Conservation (phyloP, 2,113 vertebrate species). For the Archilochus colubris region DNA sequence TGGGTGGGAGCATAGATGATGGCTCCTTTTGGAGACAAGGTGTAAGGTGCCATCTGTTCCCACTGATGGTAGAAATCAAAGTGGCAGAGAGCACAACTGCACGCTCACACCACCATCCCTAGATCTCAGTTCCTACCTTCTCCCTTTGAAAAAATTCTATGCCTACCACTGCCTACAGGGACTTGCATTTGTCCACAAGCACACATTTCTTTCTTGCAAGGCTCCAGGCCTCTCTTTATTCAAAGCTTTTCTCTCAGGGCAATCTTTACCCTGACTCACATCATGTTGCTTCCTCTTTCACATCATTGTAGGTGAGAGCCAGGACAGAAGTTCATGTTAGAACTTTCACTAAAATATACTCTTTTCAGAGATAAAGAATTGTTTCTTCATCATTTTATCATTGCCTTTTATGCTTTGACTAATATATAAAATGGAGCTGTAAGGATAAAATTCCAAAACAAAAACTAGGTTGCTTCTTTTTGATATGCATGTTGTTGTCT, state of each 20-base stretch:
- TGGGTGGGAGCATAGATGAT: neutral
- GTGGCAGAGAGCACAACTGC: neutral
- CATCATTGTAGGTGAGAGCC: neutral
- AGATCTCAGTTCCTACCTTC: constrained; percentile 1
- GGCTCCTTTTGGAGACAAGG: neutral
- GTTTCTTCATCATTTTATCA: neutral
- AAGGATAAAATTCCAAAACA: neutral
- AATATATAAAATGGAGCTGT: neutral
- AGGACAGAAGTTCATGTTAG: neutral
- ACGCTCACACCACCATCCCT: neutral
- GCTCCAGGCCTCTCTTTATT: constrained; percentile 18
- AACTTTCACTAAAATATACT: neutral
- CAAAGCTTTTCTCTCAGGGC: neutral
- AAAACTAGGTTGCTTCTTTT: neutral
- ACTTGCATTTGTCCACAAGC: neutral
- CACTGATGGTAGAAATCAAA: constrained; percentile 3
- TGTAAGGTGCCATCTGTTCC: constrained; percentile 47
- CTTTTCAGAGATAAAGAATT: neutral
- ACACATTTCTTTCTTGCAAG: neutral
- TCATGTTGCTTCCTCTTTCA: neutral
- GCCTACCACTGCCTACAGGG: neutral
- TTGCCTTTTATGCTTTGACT: neutral
- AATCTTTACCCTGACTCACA: neutral
- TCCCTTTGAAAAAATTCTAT: constrained; percentile 28
- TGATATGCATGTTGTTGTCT: neutral